Percentiles rank a stretch among this genome's conserved stretches.
These are phyloP conservation scores for Manis crassicaudata DNA, from an alignment of 2,797 vertebrate species.

Conservation along the genomic window DNA sequence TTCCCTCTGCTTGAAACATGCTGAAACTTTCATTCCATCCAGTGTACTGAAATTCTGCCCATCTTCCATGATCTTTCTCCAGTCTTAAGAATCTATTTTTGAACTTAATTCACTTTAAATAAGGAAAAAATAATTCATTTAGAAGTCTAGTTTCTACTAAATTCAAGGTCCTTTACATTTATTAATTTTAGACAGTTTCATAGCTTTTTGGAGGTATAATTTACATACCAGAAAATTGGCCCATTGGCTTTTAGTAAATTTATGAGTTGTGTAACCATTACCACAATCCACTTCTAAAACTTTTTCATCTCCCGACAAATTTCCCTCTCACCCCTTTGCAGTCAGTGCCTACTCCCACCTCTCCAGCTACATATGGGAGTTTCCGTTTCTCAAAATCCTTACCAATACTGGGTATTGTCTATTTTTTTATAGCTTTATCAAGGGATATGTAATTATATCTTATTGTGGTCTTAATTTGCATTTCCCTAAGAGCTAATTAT, in stretches of 20 bases:
- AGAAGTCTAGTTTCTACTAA: slow-evolving; percentile 3
- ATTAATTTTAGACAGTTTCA: neutral
- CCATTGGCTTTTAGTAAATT: neutral
- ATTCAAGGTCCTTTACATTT: neutral
- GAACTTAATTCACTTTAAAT: neutral
- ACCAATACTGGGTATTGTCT: neutral
- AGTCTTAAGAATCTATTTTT: neutral
- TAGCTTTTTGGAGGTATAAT: neutral
- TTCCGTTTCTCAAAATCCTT: slow-evolving; percentile 9
- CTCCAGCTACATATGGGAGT: neutral
- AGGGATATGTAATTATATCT: neutral
- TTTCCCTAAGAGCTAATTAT: neutral
- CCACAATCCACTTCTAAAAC: neutral
- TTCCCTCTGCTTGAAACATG: neutral
- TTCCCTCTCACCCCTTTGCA: neutral
- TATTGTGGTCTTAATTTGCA: neutral
- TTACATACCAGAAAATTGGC: neutral
- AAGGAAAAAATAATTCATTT: neutral
- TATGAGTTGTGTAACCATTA: neutral
- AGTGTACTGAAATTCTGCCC: neutral
- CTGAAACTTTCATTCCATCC: neutral
- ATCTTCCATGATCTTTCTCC: neutral
- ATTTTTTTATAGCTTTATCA: neutral
- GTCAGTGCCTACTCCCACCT: neutral
- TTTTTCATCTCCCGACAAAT: neutral